Evolutionary conservation across 2,113 vertebrate species (phyloP).

Genomic region (Empidonax traillii): DNA sequence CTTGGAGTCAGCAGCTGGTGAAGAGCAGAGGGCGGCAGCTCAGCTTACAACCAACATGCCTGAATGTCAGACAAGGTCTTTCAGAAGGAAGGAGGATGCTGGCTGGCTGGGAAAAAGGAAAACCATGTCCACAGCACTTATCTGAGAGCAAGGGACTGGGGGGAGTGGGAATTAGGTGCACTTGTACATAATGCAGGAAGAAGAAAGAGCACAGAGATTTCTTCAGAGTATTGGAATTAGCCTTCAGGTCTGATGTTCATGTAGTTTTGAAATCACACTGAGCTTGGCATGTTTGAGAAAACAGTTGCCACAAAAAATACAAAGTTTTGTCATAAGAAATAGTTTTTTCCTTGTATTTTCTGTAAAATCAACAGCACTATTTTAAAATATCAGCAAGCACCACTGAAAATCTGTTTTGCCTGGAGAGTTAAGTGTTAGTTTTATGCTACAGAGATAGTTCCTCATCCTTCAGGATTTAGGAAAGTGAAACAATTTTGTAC

Average conservation of each 20-base stretch:
- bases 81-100: background rate
- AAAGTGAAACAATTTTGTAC: background rate
- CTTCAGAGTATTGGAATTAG: background rate
- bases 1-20: rapidly evolving
- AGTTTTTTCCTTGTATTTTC: background rate
- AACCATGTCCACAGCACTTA: background rate
- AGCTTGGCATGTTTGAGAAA: background rate
- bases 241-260: background rate
- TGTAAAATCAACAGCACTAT: background rate
- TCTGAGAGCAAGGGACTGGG: rapidly evolving
- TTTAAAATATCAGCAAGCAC: background rate
- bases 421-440: background rate
- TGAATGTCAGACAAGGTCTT: background rate
- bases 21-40: rapidly evolving
- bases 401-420: background rate
- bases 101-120: background rate
- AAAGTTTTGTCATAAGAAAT: background rate
- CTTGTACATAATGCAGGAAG: background rate
- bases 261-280: background rate
- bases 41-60: rapidly evolving
- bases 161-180: background rate
- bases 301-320: background rate
- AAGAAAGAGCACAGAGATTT: background rate
- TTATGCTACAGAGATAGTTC: background rate
- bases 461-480: background rate